These are phyloP conservation scores for Hirtodrosophila cameraria DNA, from an alignment of 2,888 invertebrate genomes.

Conservation along the genomic window DNA sequence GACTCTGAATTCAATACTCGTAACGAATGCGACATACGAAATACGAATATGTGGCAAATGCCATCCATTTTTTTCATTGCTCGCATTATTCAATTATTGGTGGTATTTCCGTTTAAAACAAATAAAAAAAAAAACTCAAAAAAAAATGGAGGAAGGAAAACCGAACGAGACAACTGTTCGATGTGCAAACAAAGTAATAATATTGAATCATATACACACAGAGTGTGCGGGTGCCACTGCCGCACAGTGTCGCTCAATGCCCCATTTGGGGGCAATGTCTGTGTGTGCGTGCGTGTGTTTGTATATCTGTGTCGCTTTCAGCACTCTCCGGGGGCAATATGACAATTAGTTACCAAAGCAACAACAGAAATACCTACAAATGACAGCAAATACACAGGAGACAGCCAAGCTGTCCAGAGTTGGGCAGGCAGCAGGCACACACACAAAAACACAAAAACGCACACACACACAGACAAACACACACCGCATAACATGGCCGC, in stretches of 20 bases:
- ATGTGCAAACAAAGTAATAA: conserved; percentile 49
- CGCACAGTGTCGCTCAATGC: conserved; percentile 23
- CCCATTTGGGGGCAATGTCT: background rate
- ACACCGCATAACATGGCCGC: conserved; percentile 56
- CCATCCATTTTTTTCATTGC: conserved; percentile 41
- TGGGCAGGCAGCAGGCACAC: background rate
- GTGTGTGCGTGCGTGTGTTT: background rate
- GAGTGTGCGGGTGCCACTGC: conserved; percentile 17
- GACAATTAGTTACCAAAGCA: conserved; percentile 78
- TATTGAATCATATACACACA: conserved; percentile 51
- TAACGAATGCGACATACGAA: no score
- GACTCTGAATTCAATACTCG: conserved; percentile 20
- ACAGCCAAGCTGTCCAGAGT: conserved; percentile 15
- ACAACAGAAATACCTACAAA: conserved; percentile 78
- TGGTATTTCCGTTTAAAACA: conserved; percentile 51
- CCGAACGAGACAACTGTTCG: conserved; percentile 28
- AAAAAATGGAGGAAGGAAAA: background rate
- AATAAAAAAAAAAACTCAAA: conserved; percentile 8
- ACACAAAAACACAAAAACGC: background rate
- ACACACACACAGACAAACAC: conserved; percentile 14
- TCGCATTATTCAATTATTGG: conserved; percentile 67
- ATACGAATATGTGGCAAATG: conserved; percentile 47
- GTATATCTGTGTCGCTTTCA: conserved; percentile 53
- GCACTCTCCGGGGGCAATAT: conserved; percentile 70
- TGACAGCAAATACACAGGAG: conserved; percentile 72